A percentile compares a stretch with the other conserved stretches of the same genome.
phyloP scores from a whole-genome alignment of 2,888 invertebrate genomes.

The Sinohyriopsis cumingii region DNA sequence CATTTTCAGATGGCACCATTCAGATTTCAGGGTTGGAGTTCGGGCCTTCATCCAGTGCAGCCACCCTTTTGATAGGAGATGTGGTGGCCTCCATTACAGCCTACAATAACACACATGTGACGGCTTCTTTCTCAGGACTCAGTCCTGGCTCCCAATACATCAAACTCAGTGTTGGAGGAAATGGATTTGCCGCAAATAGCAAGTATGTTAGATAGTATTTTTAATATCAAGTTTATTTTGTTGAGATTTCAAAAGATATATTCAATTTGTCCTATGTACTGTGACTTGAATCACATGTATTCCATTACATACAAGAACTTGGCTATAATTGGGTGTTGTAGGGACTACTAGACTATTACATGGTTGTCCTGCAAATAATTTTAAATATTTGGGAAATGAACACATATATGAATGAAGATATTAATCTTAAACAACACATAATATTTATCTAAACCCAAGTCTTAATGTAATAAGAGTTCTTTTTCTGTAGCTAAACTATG shows the following conservation, averaged over 20 bases:
- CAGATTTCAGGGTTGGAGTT: constrained; percentile 12
- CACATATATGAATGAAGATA: too few species aligned
- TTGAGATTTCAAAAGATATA: too few species aligned
- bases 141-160: constrained; percentile 8
- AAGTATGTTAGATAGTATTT: too few species aligned
- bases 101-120: constrained; percentile 11
- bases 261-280: too few species aligned
- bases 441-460: background rate
- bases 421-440: background rate
- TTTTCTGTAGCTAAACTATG: too few species aligned
- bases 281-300: too few species aligned
- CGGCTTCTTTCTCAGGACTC: constrained; percentile 1
- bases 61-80: constrained; percentile 4
- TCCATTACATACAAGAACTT: too few species aligned
- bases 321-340: too few species aligned
- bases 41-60: constrained; percentile 3
- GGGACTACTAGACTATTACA: too few species aligned
- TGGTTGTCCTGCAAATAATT: too few species aligned
- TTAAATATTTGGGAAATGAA: too few species aligned
- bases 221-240: too few species aligned
- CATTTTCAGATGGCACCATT: constrained; percentile 10
- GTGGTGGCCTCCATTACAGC: background rate
- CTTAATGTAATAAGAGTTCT: background rate
- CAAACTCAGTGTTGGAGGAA: constrained; percentile 2
- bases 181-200: constrained; percentile 7